Base-by-base conservation (phyloP, 1,140 invertebrate genomes). In the Laupala kohalensis region DNA sequence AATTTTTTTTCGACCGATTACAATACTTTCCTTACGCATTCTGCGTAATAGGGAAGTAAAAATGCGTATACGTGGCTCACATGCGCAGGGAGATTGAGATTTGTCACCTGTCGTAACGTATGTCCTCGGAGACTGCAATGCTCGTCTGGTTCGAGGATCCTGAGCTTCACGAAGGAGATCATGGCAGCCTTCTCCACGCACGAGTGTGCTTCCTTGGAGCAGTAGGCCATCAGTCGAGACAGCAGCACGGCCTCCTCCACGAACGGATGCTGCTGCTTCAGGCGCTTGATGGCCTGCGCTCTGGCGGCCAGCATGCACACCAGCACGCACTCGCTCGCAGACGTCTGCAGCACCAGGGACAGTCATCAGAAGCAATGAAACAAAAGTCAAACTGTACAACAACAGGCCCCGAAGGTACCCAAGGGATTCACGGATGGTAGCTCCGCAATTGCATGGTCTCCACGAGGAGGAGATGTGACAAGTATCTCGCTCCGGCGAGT, bases 151-250 rank as follows among this genome's bases (percentile, higher is more conserved):
- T 99, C 96, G 28, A 99, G 83, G 77, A 99, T 98, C 72, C 97
- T 84, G 71, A 99, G 83, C 79, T 99, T 99, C 0, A 99, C 96
- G 78, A 99, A 97, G 75, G 90, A 92, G 75, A 99, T 99, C 95
- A 99, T 99, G 0, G 96, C 97, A 15, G 96, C 96, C 80, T 99
- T 99, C 83, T 99, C 97, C 9, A 99, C 96, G 79, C 95, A 98
- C n/a, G 96, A 98, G 81, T 99, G 98, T 26, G 97, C 94, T 85
- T 99, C 93, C 77, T 92, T 92, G 63, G 88, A 93, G 81, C 91
- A 94, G 77, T 93, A 94, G 9, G 95, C 97, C 85, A 99, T 98
- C 37, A 99, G 83, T 83, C 97, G 98, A 15, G 95, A 95, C 25
- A 99, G 84, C 64, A 99, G 82, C 26, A 93, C 87, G 0, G 95